Evolutionary conservation across 1,140 invertebrate genomes (phyloP).

Genomic region (Cherax quadricarinatus): DNA sequence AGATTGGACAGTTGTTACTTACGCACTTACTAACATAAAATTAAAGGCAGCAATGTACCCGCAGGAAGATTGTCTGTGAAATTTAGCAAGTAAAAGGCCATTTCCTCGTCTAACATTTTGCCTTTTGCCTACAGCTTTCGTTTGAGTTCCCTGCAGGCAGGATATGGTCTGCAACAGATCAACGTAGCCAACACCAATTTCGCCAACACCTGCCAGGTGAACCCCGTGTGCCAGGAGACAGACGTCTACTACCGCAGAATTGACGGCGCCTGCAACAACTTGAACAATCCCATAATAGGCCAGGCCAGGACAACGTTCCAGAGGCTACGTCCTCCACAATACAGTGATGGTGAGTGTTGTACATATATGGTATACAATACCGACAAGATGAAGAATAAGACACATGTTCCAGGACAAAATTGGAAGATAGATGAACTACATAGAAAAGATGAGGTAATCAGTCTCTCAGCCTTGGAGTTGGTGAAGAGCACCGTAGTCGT

Average conservation of each 20-base stretch:
- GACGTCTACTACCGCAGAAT: constrained; percentile 82
- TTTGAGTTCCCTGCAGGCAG: constrained; percentile 43
- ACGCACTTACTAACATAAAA: no score
- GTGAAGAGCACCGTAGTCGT: no score
- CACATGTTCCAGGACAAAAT: no score
- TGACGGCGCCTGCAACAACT: constrained; percentile 92
- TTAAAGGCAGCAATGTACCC: no score
- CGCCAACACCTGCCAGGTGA: constrained; percentile 33
- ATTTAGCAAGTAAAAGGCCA: no score
- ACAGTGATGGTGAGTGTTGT: constrained; percentile 84
- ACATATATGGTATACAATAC: no score
- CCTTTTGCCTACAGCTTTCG: constrained; percentile 17
- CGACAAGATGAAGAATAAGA: no score
- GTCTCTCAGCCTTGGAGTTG: no score
- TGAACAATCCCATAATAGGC: constrained; percentile 84
- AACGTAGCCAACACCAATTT: constrained; percentile 55
- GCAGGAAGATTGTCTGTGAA: no score
- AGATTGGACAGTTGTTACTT: no score
- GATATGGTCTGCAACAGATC: constrained; percentile 68
- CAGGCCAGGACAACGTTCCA: constrained; percentile 87
- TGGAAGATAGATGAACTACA: no score
- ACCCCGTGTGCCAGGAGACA: constrained; percentile 41
- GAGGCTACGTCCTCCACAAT: constrained; percentile 87
- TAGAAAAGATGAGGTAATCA: no score
- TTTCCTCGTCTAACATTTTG: not conserved